Evolutionary conservation across 2,888 invertebrate species (phyloP), one percentile per base, ranked within the genome.

Genomic region (Lasioglossum calceatum): DNA sequence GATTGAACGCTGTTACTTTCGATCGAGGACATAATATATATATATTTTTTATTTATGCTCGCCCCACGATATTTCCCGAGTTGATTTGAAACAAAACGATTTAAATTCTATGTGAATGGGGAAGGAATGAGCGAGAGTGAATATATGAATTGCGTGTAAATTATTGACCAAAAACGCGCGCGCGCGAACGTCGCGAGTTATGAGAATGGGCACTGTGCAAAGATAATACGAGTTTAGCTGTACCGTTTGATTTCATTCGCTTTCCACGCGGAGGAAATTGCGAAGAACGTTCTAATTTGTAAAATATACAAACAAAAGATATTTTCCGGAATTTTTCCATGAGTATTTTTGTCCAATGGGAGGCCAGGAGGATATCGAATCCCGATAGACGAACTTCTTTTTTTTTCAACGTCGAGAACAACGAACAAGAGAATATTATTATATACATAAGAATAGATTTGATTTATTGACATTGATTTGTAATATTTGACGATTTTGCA

Each of bases 1-100:
- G 94, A 95, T 78, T 94, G 90, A 88, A 10, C 19, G 12, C 64
- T 19, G 16, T 74, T 61, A 27, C 39, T 23, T 77, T 58, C 16
- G 23, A 64, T 79, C n/a, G 5, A 36, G 61, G 58, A 77, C 58
- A 85, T 86, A 23, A 54, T 54, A 54, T 54, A 54, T 54, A 50
- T 50, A 50, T 23, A 7, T 50, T 50, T 50, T 50, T 50, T 88
- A 83, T 90, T 84, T 86, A 83, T 76, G 70, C 58, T 71, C 76
- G 32, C 67, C 54, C 32, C 47, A 50, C 36, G 70, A 67, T 54
- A 50, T 79, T 39, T 61, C 70, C 44, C 12, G n/a, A 78, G 47
- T 44, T 44, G 27, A 36, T 75, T 73, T 70, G 32, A 54, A 67
- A 27, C 27, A 5, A 19, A 71, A 39, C 12, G 70, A 74, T 58